Evolutionary conservation across 2,797 vertebrate species (phyloP).

Genomic region (Aldrovandia affinis): DNA sequence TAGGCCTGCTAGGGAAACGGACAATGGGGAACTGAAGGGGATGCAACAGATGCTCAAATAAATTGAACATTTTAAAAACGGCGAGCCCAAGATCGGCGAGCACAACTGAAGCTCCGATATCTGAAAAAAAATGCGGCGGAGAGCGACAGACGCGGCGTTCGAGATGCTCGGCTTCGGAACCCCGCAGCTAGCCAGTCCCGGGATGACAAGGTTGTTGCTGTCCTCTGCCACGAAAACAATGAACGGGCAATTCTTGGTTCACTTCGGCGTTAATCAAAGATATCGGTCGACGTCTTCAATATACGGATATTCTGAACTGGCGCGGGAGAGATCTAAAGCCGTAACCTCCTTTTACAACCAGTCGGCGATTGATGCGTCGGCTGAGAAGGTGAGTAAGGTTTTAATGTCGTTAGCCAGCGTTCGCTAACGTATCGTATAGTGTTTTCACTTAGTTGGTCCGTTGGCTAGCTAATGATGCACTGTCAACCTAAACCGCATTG

Average conservation of each 20-base stretch:
- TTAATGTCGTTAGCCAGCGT: neutral
- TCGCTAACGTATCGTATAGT: neutral
- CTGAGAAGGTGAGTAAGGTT: slow-evolving; percentile 76
- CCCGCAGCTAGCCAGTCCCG: slow-evolving; percentile 46
- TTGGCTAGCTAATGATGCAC: neutral
- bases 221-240: slow-evolving; percentile 46
- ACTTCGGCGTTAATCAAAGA: slow-evolving; percentile 44
- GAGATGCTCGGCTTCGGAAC: slow-evolving; percentile 69
- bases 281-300: slow-evolving; percentile 75
- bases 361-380: slow-evolving; percentile 76
- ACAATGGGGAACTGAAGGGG: neutral
- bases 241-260: slow-evolving; percentile 37
- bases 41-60: slow-evolving; percentile 56
- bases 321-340: slow-evolving; percentile 71
- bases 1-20: neutral
- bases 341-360: slow-evolving; percentile 74
- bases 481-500: neutral
- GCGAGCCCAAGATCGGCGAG: neutral
- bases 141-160: slow-evolving; percentile 55
- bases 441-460: neutral
- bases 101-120: neutral
- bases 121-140: slow-evolving; percentile 65
- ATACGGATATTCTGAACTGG: slow-evolving; percentile 73
- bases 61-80: neutral
- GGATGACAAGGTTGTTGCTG: slow-evolving; percentile 59